These are phyloP conservation scores for Zaprionus capensis DNA, from an alignment of 1,140 invertebrate genomes.

Conservation along the genomic window DNA sequence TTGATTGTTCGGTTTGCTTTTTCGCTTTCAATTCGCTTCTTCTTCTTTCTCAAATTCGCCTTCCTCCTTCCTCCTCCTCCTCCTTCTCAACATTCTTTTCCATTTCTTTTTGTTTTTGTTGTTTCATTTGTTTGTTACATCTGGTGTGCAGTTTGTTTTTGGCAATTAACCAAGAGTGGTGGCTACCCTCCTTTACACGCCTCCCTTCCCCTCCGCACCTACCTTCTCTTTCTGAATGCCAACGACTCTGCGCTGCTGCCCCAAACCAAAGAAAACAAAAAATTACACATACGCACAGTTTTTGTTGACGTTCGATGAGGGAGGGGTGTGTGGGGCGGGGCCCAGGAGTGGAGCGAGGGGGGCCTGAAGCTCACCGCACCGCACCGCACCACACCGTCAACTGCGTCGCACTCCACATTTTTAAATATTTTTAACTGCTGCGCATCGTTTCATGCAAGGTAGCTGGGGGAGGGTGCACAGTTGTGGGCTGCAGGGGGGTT, in stretches of 20 bases:
- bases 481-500: background rate
- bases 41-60: background rate
- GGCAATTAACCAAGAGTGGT: constrained; percentile 78
- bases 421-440: constrained; percentile 81
- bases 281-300: constrained; percentile 50
- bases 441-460: constrained; percentile 41
- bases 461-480: background rate
- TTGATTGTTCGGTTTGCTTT: background rate
- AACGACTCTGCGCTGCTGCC: background rate
- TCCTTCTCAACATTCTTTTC: constrained; percentile 1
- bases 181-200: constrained; percentile 18
- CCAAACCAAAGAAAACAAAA: constrained; percentile 18
- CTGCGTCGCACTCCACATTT: constrained; percentile 62
- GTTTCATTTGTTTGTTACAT: constrained; percentile 26
- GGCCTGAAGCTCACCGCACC: constrained; percentile 23
- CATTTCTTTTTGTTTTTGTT: constrained; percentile 20
- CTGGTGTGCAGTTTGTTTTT: constrained; percentile 68
- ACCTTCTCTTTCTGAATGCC: background rate
- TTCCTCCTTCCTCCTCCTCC: background rate
- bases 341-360: background rate
- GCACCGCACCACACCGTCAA: constrained; percentile 9
- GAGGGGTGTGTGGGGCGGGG: background rate
- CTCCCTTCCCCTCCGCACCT: background rate
- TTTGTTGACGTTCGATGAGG: constrained; percentile 6
- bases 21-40: background rate